These are phyloP conservation scores for Atherix ibis DNA, from an alignment of 2,888 invertebrate species.

Conservation along the genomic window DNA sequence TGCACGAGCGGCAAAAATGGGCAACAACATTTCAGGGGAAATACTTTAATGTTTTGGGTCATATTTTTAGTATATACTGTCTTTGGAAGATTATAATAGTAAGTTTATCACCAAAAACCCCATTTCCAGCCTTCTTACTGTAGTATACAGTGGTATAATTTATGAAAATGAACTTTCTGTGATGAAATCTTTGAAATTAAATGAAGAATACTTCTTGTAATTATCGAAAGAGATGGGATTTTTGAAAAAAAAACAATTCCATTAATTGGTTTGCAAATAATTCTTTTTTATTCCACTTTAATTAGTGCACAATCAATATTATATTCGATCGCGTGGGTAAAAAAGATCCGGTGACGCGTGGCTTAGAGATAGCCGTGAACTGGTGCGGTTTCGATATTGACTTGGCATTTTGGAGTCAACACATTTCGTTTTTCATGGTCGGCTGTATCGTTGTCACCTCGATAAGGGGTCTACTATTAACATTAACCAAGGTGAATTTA, in stretches of 20 bases:
- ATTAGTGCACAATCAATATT: conserved; percentile 91
- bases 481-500: conserved; percentile 74
- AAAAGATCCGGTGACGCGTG: conserved; percentile 93
- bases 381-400: conserved; percentile 94
- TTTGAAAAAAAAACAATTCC: no score
- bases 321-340: conserved; percentile 97
- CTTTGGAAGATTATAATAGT: conserved; percentile 99
- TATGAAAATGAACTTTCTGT: no score
- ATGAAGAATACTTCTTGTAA: no score
- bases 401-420: conserved; percentile 98
- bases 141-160: no score
- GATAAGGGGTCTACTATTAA: conserved; percentile 86
- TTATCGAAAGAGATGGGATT: no score
- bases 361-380: conserved; percentile 90
- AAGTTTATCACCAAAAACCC: conserved; percentile 30
- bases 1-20: conserved; percentile 86
- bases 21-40: conserved; percentile 91
- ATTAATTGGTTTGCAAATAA: no score
- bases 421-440: conserved; percentile 90
- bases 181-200: no score
- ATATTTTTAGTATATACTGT: conserved; percentile 97
- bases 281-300: not conserved
- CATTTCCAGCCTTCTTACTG: not conserved
- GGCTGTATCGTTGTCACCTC: conserved; percentile 98
- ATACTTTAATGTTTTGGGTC: conserved; percentile 95